phyloP scores from a whole-genome alignment of 2,888 invertebrate species.

The Drosophila multiciliata region DNA sequence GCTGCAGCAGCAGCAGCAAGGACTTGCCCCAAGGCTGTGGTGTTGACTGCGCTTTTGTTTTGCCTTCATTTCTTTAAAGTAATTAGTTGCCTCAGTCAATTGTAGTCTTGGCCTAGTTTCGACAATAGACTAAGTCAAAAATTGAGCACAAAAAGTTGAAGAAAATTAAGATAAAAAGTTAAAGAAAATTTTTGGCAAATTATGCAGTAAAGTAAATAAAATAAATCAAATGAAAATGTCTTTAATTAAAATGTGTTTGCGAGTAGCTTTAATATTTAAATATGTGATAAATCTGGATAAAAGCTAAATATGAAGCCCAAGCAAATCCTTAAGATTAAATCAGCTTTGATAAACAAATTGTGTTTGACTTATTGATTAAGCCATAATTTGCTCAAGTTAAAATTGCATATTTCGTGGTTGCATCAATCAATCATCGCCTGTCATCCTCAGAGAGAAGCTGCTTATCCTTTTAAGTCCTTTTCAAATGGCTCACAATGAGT shows the following conservation, averaged over 20 bases:
- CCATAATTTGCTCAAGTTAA: conserved; percentile 17
- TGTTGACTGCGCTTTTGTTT: conserved; percentile 4
- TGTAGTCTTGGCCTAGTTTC: conserved; percentile 50
- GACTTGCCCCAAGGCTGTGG: conserved; percentile 27
- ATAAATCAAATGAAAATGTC: not conserved
- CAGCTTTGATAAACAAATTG: conserved; percentile 6
- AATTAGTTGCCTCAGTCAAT: conserved; percentile 64
- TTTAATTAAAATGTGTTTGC: not conserved
- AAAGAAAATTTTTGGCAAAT: not conserved
- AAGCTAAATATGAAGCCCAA: not conserved
- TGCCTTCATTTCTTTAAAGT: conserved; percentile 28
- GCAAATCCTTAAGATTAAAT: not conserved
- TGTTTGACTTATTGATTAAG: conserved; percentile 19
- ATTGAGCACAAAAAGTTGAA: not conserved
- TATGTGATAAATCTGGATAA: not conserved
- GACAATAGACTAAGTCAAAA: conserved; percentile 19
- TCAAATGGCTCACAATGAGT: conserved; percentile 45
- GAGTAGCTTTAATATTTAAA: not conserved
- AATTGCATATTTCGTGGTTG: conserved; percentile 25
- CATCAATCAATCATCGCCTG: conserved; percentile 43
- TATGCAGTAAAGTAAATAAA: not conserved
- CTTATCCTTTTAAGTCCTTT: conserved; percentile 30
- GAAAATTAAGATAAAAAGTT: not conserved
- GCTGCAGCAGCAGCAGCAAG: conserved; percentile 12
- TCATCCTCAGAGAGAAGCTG: not conserved